phyloP scores from a whole-genome alignment of 1,140 invertebrate species.

The Drosophila suzukii region DNA sequence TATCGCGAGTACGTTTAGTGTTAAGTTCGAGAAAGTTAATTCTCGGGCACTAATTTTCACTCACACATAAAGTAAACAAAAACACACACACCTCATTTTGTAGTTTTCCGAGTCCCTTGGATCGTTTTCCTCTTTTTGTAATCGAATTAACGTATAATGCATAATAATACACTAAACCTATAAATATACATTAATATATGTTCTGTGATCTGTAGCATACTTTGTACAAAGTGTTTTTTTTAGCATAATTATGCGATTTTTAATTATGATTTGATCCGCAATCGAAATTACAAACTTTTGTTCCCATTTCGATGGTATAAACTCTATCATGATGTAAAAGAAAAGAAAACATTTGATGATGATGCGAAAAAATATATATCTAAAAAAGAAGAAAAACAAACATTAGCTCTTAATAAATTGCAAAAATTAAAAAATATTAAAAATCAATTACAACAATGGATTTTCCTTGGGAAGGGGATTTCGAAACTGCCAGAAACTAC shows the following conservation, averaged over 20 bases:
- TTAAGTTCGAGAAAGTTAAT: constrained; percentile 48
- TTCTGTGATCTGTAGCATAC: constrained; percentile 84
- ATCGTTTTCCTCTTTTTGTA: constrained; percentile 59
- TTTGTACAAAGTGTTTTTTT: constrained; percentile 84
- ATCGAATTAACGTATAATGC: constrained; percentile 56
- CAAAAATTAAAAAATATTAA: constrained; percentile 60
- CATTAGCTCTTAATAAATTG: constrained; percentile 48
- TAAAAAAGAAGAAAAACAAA: constrained; percentile 33
- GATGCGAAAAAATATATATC: constrained; percentile 46
- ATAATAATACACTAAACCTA: constrained; percentile 68
- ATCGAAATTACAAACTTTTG: constrained; percentile 37
- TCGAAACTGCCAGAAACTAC: constrained; percentile 12
- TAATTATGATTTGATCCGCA: constrained; percentile 61
- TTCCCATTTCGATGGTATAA: constrained; percentile 43
- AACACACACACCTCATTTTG: constrained; percentile 66
- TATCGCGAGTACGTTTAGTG: constrained; percentile 43
- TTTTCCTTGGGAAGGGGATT: neutral
- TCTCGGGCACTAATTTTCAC: constrained; percentile 68
- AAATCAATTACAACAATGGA: constrained; percentile 41
- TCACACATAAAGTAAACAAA: constrained; percentile 27
- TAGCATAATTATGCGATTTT: constrained; percentile 80
- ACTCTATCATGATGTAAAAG: constrained; percentile 52
- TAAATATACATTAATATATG: constrained; percentile 76
- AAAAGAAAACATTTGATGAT: constrained; percentile 38
- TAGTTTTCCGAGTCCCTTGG: constrained; percentile 48